Base-by-base conservation (phyloP, 2,113 vertebrate genomes). In the Oxygymnocypris stewartii region DNA sequence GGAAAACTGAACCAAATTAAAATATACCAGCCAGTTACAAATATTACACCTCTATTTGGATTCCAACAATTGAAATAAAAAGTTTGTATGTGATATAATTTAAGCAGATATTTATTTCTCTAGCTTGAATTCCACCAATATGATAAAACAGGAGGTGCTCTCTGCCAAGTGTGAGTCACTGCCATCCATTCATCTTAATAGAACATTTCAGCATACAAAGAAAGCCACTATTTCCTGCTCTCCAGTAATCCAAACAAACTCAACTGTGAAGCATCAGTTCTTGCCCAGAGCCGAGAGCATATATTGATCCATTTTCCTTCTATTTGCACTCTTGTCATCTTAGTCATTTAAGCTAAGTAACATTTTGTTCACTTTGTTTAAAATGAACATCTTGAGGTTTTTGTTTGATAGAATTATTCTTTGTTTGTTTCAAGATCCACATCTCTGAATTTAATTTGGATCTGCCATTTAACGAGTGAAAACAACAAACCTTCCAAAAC, bases 231-330 rank as follows among this genome's bases (percentile, higher is more conserved):
- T 16, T 79, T 65, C 28, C 63, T 31, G 28, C 20, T 40, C 82
- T 74, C 49, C 49, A 57, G 47, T 59, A 54, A 83, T 71, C 31
- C 35, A 84, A 84, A 84, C 31, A 84, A 37, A 71, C 80, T 82
- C 44, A 20, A 49, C 80, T 18, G 16, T 67, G 63, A 69, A 82
- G 42, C 44, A 69, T 69, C 28, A 35, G 80, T 82, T 82, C 80
- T 82, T 49, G 69, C 49, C 20, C 35, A 18, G 65, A 73, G 67
- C 28, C 40, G 67, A 51, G 80, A 42, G 67, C 47, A 74, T 51
- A 4, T 57, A 74, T 84, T n/a, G 67, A 84, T 84, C 49, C 35
- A 25, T 54, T 69, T 82, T 49, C 63, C 16, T 0, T 71, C 80
- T 51, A n/a, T 37, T 37, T 51, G 63, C 51, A 14, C 42, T 35